Evolutionary conservation across 2,888 invertebrate genomes (phyloP).

Genomic region (Apotomis capreana): DNA sequence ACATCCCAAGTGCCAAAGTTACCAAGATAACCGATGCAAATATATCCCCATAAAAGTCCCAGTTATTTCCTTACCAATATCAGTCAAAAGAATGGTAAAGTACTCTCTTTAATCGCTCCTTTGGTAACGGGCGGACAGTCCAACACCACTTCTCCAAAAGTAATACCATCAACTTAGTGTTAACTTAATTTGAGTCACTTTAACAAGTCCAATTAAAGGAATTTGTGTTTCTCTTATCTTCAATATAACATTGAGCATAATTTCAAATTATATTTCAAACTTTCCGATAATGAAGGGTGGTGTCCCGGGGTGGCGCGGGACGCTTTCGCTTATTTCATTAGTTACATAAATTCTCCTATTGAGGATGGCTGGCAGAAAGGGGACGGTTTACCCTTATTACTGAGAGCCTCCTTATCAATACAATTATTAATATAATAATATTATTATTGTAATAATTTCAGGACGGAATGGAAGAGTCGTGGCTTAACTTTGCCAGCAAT

Average conservation of each 20-base stretch:
- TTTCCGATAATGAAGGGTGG: slow-evolving; percentile 84
- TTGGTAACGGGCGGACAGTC: slow-evolving; percentile 77
- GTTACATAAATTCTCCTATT: slow-evolving; percentile 84
- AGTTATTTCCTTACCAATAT: slow-evolving; percentile 67
- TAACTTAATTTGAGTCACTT: slow-evolving; percentile 84
- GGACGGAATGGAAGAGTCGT: slow-evolving; percentile 75
- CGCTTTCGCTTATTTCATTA: slow-evolving; percentile 83
- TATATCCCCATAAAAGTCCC: slow-evolving; percentile 66
- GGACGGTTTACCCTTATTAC: slow-evolving; percentile 84
- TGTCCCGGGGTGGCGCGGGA: slow-evolving; percentile 62
- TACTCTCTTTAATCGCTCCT: slow-evolving; percentile 42
- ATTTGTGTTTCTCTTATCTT: slow-evolving; percentile 84
- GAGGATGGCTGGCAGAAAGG: slow-evolving; percentile 83
- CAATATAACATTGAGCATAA: slow-evolving; percentile 84
- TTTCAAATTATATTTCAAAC: slow-evolving; percentile 84
- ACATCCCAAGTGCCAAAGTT: slow-evolving; percentile 19
- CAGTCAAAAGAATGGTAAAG: slow-evolving; percentile 49
- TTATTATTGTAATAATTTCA: slow-evolving; percentile 84
- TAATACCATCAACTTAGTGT: slow-evolving; percentile 83
- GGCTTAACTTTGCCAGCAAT: slow-evolving; percentile 82
- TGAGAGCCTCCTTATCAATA: slow-evolving; percentile 83
- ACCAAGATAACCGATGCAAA: slow-evolving; percentile 15
- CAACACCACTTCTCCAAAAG: slow-evolving; percentile 82
- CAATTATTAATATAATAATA: slow-evolving; percentile 84
- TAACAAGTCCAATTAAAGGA: slow-evolving; percentile 84